Conservation (phyloP, 2,113 vertebrate genomes). For the Lepus europaeus region DNA sequence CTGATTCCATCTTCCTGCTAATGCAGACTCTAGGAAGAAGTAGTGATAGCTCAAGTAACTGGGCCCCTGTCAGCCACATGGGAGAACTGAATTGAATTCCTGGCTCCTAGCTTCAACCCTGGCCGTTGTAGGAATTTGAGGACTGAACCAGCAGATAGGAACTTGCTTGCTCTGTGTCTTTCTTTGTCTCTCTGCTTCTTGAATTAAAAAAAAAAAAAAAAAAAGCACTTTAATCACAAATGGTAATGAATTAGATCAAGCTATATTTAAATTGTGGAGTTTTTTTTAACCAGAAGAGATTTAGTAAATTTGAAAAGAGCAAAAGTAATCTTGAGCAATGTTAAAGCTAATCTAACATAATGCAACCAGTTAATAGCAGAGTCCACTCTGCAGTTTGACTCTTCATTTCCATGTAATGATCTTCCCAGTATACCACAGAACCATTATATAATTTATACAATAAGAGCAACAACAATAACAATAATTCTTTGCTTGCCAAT, state of each 20-base stretch:
- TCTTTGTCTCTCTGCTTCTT: too few species aligned
- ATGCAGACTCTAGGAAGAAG: too few species aligned
- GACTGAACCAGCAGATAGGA: too few species aligned
- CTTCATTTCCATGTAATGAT: background rate
- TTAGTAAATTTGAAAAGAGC: constrained; percentile 39
- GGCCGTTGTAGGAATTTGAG: too few species aligned
- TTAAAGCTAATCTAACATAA: constrained; percentile 47
- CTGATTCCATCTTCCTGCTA: too few species aligned
- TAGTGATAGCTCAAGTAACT: too few species aligned
- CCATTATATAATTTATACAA: constrained; percentile 53
- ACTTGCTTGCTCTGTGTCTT: too few species aligned
- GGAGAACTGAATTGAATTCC: too few species aligned
- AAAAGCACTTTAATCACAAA: constrained; percentile 9
- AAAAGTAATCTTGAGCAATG: constrained; percentile 54
- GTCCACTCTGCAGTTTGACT: background rate
- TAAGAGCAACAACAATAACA: background rate
- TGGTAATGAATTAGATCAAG: constrained; percentile 41
- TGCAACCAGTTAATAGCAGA: constrained; percentile 38
- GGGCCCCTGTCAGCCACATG: too few species aligned
- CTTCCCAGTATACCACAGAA: background rate
- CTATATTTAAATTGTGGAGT: constrained; percentile 53
- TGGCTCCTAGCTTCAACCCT: too few species aligned
- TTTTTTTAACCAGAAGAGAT: constrained; percentile 34
- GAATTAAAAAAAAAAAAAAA: too few species aligned
- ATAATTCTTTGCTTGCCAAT: constrained; percentile 36